Evolutionary conservation across 1,140 invertebrate genomes (phyloP).

Genomic region (Trachelipus rathkii): DNA sequence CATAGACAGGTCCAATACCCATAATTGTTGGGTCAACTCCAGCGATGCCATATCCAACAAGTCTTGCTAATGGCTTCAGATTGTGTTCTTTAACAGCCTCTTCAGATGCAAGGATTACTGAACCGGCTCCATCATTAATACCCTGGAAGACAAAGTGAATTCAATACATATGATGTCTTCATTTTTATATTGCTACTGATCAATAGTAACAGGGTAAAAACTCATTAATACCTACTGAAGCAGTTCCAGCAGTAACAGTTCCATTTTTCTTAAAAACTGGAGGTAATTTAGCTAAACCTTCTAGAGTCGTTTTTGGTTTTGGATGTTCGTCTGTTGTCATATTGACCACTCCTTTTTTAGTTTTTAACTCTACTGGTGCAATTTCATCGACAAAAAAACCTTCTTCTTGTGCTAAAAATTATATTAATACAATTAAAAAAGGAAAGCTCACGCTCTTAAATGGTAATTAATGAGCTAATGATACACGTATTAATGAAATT

Average conservation of each 20-base stretch:
- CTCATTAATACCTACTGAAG: constrained; percentile 66
- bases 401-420: constrained; percentile 70
- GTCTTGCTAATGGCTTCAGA: constrained; percentile 70
- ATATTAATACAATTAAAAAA: background rate
- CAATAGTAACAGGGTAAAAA: background rate
- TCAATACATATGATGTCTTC: no score
- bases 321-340: constrained; percentile 93
- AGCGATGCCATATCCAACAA: constrained; percentile 69
- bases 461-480: no score
- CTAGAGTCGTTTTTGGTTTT: constrained; percentile 76
- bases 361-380: constrained; percentile 75
- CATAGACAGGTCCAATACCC: constrained; percentile 86
- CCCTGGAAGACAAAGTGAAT: constrained; percentile 59
- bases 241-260: constrained; percentile 89
- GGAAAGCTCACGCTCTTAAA: no score
- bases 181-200: no score
- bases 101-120: constrained; percentile 84
- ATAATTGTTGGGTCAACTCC: constrained; percentile 79
- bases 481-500: no score
- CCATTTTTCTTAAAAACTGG: constrained; percentile 95
- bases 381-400: constrained; percentile 89
- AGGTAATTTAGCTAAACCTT: constrained; percentile 72
- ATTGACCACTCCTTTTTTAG: constrained; percentile 71
- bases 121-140: constrained; percentile 91
- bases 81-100: constrained; percentile 75